Conservation (phyloP, 2,888 invertebrate species). For the Dinocampus coccinellae region DNA sequence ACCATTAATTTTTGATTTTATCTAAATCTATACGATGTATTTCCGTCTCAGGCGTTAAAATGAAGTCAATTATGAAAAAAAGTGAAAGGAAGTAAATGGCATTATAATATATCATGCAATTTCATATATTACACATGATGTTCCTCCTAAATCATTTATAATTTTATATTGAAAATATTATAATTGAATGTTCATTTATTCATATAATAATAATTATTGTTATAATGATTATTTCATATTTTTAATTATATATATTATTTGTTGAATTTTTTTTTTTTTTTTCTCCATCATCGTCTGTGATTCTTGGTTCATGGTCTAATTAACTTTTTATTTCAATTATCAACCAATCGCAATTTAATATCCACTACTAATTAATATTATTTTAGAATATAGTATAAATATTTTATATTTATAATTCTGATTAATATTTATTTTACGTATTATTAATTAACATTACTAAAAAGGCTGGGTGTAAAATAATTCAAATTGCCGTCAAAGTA, state of each 20-base stretch:
- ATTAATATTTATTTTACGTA: not conserved
- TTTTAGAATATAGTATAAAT: not conserved
- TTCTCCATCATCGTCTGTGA: not conserved
- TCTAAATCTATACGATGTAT: slow-evolving; percentile 1
- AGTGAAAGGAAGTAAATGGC: slow-evolving; percentile 30
- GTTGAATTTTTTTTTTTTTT: not conserved
- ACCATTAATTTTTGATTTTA: slow-evolving; percentile 26
- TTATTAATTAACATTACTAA: not conserved
- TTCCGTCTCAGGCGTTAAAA: slow-evolving; percentile 12
- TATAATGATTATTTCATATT: not conserved
- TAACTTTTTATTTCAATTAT: not conserved
- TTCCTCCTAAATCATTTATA: not conserved
- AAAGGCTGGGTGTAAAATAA: not conserved
- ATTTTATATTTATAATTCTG: not conserved
- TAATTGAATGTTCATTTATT: not conserved
- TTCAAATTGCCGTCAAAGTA: not conserved
- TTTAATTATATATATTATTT: not conserved
- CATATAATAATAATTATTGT: not conserved
- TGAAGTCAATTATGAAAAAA: not conserved
- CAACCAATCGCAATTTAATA: not conserved
- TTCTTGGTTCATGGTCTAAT: not conserved
- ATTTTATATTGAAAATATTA: not conserved
- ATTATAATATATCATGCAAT: too few species aligned
- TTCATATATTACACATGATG: not conserved
- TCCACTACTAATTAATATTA: not conserved